Evolutionary conservation across 2,888 invertebrate species (phyloP).

Genomic region (Pyrochroa serraticornis): DNA sequence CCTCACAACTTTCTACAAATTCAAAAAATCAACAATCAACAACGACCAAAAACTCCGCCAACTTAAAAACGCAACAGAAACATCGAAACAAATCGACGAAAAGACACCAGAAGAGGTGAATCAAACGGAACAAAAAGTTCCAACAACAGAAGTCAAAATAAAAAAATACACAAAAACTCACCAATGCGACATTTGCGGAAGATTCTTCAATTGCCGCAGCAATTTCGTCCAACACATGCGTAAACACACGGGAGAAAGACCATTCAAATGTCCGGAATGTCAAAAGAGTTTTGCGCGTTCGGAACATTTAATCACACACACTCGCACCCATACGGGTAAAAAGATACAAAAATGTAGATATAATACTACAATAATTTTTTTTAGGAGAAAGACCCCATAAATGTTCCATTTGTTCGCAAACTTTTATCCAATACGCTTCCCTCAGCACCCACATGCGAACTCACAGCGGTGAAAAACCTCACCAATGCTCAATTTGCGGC

Average conservation of each 20-base stretch:
- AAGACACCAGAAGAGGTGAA: background rate
- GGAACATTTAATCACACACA: conserved; percentile 45
- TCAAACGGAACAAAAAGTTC: background rate
- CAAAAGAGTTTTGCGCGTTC: conserved; percentile 42
- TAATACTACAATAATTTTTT: background rate
- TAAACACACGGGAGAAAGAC: conserved; percentile 43
- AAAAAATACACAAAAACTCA: conserved; percentile 21
- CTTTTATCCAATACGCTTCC: conserved; percentile 41
- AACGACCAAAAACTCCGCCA: conserved; percentile 36
- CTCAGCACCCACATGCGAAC: conserved; percentile 37
- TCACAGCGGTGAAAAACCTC: conserved; percentile 40
- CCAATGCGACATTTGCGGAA: conserved; percentile 46
- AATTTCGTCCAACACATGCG: conserved; percentile 42
- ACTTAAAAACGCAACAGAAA: conserved; percentile 1
- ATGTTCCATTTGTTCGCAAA: conserved; percentile 39
- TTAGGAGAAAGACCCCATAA: conserved; percentile 41
- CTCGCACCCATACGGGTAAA: conserved; percentile 46
- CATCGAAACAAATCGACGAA: background rate
- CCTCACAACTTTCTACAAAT: conserved; percentile 39
- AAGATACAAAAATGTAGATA: background rate
- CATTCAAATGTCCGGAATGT: conserved; percentile 44
- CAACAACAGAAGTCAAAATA: conserved; percentile 8
- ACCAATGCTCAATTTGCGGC: conserved; percentile 42
- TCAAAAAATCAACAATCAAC: conserved; percentile 34
- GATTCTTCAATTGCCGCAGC: conserved; percentile 40